These are phyloP conservation scores for Trichogramma pretiosum DNA, from an alignment of 1,140 invertebrate species.

Conservation along the genomic window DNA sequence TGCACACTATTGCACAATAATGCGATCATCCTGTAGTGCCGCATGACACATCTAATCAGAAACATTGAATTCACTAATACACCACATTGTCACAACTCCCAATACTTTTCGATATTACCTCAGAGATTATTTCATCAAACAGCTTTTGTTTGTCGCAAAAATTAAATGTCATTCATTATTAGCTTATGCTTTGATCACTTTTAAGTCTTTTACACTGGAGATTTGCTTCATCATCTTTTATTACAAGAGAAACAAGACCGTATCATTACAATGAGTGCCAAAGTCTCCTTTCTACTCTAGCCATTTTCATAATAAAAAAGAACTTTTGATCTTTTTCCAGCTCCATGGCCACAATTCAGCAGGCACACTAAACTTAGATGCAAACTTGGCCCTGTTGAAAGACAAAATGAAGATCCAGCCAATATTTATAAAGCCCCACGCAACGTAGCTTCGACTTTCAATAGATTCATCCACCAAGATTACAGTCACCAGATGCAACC, in stretches of 20 bases:
- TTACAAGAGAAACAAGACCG: background rate
- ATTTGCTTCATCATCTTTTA: background rate
- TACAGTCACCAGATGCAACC: too few relatives aligned
- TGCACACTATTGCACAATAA: too few relatives aligned
- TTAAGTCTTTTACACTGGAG: constrained; percentile 16
- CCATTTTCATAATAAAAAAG: background rate
- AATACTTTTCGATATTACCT: too few relatives aligned
- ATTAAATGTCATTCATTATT: too few relatives aligned
- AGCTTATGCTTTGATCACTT: too few relatives aligned
- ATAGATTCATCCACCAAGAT: too few relatives aligned
- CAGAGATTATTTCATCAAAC: too few relatives aligned
- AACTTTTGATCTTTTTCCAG: constrained; percentile 29
- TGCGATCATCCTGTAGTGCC: too few relatives aligned
- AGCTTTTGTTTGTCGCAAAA: too few relatives aligned
- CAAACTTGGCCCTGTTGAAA: background rate
- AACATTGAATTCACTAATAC: too few relatives aligned
- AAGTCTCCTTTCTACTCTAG: background rate
- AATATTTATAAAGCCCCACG: background rate
- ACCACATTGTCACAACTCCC: too few relatives aligned
- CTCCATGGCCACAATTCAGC: constrained; percentile 34
- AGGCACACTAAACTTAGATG: constrained; percentile 10
- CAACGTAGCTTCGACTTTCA: constrained; percentile 1
- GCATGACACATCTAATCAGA: too few relatives aligned
- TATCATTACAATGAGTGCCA: background rate
- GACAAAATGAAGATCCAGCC: constrained; percentile 28